Evolutionary conservation across 2,797 vertebrate species (phyloP), one percentile per base, ranked within the genome.

Genomic region (Lycodopsis pacificus): DNA sequence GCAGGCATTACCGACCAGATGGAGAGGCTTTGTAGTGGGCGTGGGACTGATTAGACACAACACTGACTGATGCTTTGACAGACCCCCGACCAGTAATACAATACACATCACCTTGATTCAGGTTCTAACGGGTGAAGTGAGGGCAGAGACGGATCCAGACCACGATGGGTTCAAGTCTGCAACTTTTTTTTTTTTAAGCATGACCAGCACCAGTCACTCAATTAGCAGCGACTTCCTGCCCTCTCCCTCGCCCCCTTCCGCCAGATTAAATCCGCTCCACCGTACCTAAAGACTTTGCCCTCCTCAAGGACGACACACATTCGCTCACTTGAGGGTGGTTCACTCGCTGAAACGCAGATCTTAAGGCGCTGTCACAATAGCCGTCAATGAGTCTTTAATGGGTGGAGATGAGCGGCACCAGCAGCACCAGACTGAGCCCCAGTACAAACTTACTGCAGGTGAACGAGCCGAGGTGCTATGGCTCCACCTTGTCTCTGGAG

Each of bases 401-500:
- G 88, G 88, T 17, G 62, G 90, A 88, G 71, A 94, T 93, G 91
- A 89, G 85, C 32, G 76, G 84, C 82, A 89, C 89, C 88, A 90
- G 90, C 88, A 93, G 84, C 86, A 90, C 90, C 73, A 75, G 89
- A 77, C 89, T 91, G 68, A 93, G 1, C 54, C 89, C 91, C 74
- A 91, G 89, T 77, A 87, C 89, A 51, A 96, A 84, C 86, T 92
- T 93, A 71, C 84, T 96, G 85, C 96, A 96, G 92, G 95, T 96
- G 87, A 96, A 94, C 83, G 93, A 97, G 94, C 96, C 96, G n/a
- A 95, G 85, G 85, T 86, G 95, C 90, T 96, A 96, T 85, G 94
- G 95, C 81, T 95, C 97, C 4, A 95, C 93, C 46, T 86, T 95
- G 93, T 97, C 97, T 0, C 93, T 98, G 89, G 96, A 97, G 93